Conservation (phyloP, 1,140 invertebrate genomes). For the Brachionus asplanchnoidis region DNA sequence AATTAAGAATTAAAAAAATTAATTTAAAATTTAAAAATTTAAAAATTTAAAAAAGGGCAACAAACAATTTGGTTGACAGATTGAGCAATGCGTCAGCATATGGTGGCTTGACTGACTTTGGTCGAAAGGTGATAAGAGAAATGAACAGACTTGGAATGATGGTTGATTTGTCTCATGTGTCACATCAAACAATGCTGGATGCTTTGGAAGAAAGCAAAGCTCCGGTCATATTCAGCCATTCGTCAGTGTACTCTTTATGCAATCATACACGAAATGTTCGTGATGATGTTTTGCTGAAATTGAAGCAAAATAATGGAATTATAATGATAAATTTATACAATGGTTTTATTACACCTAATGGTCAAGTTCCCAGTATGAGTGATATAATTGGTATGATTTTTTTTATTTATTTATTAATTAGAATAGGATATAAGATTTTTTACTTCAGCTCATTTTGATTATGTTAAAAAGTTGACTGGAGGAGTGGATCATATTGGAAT, state of each 20-base stretch:
- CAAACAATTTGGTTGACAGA: constrained; percentile 39
- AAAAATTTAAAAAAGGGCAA: constrained; percentile 36
- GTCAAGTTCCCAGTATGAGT: constrained; percentile 66
- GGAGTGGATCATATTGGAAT: constrained; percentile 71
- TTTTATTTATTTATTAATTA: neutral
- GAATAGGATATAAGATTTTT: neutral
- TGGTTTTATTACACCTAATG: constrained; percentile 72
- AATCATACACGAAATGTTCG: constrained; percentile 80
- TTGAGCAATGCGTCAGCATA: neutral
- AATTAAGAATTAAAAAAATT: neutral
- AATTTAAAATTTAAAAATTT: too few relatives aligned
- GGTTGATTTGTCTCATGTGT: constrained; percentile 80
- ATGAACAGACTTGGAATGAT: constrained; percentile 73
- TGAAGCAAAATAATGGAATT: constrained; percentile 75
- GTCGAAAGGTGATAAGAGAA: constrained; percentile 59
- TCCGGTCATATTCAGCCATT: constrained; percentile 83
- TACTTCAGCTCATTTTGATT: constrained; percentile 77
- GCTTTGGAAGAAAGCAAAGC: constrained; percentile 71
- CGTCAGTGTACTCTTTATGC: constrained; percentile 74
- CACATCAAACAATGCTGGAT: constrained; percentile 74
- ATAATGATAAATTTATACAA: constrained; percentile 89
- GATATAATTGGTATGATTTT: constrained; percentile 76
- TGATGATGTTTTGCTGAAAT: constrained; percentile 68
- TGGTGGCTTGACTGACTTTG: constrained; percentile 46
- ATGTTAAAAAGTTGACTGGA: constrained; percentile 69